Base-by-base conservation (phyloP, 2,888 invertebrate species). In the Patella caerulea region DNA sequence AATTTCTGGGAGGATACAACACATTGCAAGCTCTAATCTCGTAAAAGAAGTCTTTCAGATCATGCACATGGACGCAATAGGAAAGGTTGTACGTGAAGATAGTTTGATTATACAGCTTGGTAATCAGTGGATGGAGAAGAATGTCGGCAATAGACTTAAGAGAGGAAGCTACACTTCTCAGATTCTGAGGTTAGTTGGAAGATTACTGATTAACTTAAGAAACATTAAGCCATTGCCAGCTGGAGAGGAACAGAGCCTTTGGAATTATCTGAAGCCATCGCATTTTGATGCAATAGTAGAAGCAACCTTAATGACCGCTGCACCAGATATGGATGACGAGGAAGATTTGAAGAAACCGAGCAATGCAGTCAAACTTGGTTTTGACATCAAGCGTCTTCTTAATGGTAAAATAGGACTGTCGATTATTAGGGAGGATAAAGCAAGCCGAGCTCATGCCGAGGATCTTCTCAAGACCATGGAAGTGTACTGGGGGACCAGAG, bases 321-420 rank as follows among this genome's bases (percentile, higher is more conserved):
- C 45, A 45, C 45, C 45, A 45, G 45, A 45, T 45, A 45, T 45
- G 45, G 45, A 73, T 34, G 45, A 73, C 45, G 19, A 19, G 45
- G 80, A 78, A 17, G 71, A 77, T 34, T 34, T 81, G 4, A 15
- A 19, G 2, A 54, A n/a, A n/a, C 79, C 79, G n/a, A 76, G 72
- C 24, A 76, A 78, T 71, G 75, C 77, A 11, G 75, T 81, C 9
- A 81, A 81, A 71, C 55, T 80, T 3, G 80, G 80, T 2, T 78
- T 55, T 71, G 78, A 78, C 45, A n/a, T 80, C 1, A 78, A 74
- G 74, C 34, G 80, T 55, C n/a, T 80, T 53, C 2, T 76, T 2
- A 76, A 72, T 65, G 71, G 54, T 2, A 80, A 80, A 73, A 78
- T 80, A 19, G 78, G 78, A 9, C 69, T 78, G 3, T 34, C 80